Percentiles rank a stretch among this genome's conserved stretches.
Conservation (phyloP, 2,113 vertebrate species). For the Capreolus pygargus region DNA sequence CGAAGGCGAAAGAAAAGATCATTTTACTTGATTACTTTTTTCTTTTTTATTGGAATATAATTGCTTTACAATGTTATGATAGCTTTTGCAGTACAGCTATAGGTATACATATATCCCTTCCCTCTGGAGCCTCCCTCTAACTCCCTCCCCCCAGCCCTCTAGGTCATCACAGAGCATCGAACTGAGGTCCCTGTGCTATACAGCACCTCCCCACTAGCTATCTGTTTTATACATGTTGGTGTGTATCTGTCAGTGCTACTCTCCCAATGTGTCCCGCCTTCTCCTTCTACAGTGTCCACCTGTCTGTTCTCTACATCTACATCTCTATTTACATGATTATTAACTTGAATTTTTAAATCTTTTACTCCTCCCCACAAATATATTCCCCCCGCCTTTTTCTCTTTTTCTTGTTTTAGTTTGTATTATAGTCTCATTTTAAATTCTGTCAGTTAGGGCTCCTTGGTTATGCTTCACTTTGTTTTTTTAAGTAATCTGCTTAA, state of each 20-base stretch:
- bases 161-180: background rate
- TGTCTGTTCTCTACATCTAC: background rate
- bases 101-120: background rate
- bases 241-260: background rate
- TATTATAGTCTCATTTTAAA: background rate
- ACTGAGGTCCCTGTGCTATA: background rate
- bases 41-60: background rate
- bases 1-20: background rate
- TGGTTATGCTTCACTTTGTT: background rate
- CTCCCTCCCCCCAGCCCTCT: background rate
- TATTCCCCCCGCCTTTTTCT: background rate
- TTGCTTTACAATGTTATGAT: background rate
- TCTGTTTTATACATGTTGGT: rapidly evolving
- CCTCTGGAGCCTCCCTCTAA: background rate
- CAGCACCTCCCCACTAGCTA: background rate
- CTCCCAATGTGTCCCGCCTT: background rate
- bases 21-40: background rate
- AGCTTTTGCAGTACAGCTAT: background rate
- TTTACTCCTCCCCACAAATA: background rate
- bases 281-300: background rate
- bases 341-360: background rate
- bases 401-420: background rate
- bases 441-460: background rate
- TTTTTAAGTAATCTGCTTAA: conserved; percentile 30
- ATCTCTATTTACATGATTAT: background rate